These are phyloP conservation scores for human DNA, from an alignment of 2,113 vertebrate genomes.

Conservation along the genomic window DNA sequence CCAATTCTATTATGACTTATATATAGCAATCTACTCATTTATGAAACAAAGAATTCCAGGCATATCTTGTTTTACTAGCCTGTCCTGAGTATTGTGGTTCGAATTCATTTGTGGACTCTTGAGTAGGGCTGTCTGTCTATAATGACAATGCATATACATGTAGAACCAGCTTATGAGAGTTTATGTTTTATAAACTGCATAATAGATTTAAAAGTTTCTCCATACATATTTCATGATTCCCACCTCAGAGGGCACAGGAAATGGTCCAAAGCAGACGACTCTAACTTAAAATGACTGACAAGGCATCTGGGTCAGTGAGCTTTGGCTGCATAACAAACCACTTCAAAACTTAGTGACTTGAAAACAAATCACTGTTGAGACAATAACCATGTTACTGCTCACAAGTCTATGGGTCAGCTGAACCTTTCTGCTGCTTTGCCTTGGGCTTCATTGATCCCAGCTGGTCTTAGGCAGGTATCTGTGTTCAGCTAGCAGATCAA, in stretches of 20 bases:
- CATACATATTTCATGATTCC: background rate
- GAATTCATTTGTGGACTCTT: background rate
- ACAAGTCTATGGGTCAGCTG: background rate
- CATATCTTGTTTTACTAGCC: too few species aligned
- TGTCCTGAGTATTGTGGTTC: background rate
- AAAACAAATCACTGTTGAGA: background rate
- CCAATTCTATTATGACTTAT: background rate
- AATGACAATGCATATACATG: background rate
- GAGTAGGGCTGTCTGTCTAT: background rate
- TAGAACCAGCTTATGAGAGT: background rate
- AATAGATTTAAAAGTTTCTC: background rate
- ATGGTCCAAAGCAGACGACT: background rate
- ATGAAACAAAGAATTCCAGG: background rate
- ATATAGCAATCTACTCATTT: background rate
- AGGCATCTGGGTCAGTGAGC: background rate
- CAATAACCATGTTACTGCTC: background rate
- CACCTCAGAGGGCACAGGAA: background rate
- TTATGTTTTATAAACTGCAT: background rate
- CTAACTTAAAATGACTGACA: background rate
- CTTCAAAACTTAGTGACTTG: background rate
- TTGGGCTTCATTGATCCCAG: background rate
- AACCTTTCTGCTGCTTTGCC: background rate
- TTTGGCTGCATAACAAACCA: background rate
- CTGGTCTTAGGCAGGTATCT: background rate
- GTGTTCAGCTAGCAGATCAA: background rate